These are phyloP conservation scores for Esox lucius DNA, from an alignment of 2,797 vertebrate species.

Conservation along the genomic window DNA sequence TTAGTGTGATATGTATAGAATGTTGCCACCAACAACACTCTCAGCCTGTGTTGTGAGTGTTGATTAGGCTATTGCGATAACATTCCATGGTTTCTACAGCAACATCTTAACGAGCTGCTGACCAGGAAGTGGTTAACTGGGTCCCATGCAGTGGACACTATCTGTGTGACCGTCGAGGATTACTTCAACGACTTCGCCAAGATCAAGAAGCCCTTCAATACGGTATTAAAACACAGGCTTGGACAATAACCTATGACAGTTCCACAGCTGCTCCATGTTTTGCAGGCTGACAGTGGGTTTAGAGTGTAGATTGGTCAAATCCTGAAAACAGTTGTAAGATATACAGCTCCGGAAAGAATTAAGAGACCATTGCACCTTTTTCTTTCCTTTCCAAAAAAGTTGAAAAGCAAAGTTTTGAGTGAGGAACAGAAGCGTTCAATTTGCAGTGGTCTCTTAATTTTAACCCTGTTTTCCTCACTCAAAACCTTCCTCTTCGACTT, in stretches of 20 bases:
- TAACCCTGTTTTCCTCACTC: too few species aligned
- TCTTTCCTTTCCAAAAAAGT: too few species aligned
- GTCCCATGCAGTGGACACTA: conserved; percentile 92
- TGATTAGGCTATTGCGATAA: background rate
- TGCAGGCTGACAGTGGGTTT: too few species aligned
- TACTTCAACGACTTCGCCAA: conserved; percentile 98
- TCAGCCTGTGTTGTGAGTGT: background rate
- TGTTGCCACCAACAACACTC: background rate
- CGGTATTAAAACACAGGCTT: conserved; percentile 69
- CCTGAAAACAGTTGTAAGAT: too few species aligned
- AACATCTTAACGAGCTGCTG: conserved; percentile 90
- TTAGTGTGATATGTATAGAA: background rate
- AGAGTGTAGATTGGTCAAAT: too few species aligned
- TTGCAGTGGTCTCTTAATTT: too few species aligned
- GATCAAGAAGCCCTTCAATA: conserved; percentile 94
- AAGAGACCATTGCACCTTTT: too few species aligned
- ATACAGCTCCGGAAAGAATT: too few species aligned
- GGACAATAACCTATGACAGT: background rate
- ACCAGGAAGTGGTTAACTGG: conserved; percentile 93
- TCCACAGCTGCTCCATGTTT: too few species aligned
- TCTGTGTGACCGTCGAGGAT: conserved; percentile 96
- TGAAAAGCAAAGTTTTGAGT: too few species aligned
- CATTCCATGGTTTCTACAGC: conserved; percentile 66
- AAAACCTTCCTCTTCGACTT: too few species aligned
- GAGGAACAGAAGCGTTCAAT: too few species aligned